Conservation (phyloP, 2,113 vertebrate species). For the Psilopogon haemacephalus region DNA sequence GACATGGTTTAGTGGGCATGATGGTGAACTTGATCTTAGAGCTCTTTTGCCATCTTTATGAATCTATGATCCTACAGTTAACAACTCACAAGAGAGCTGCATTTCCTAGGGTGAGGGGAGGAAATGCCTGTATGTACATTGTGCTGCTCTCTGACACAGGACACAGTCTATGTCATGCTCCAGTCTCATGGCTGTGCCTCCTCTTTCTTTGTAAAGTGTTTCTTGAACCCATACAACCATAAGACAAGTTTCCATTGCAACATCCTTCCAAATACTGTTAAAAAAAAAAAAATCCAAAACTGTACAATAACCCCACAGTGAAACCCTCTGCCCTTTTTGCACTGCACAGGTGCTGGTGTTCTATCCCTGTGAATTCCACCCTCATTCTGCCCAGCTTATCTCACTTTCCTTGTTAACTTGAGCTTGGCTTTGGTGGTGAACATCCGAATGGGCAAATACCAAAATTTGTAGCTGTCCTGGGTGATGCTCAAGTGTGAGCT, state of each 20-base stretch:
- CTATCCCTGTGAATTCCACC: neutral
- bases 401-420: neutral
- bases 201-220: neutral
- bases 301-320: accelerated
- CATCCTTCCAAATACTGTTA: neutral
- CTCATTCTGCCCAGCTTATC: neutral
- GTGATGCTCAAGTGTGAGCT: neutral
- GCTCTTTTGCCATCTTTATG: too few relatives aligned
- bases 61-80: neutral
- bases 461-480: neutral
- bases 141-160: neutral
- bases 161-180: accelerated
- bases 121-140: neutral
- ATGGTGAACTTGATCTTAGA: too few relatives aligned
- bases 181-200: neutral
- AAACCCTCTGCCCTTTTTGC: neutral
- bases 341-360: accelerated
- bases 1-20: too few relatives aligned
- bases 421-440: neutral
- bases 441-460: neutral
- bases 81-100: neutral
- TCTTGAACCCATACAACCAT: neutral
- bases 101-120: neutral
- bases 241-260: neutral
- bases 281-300: neutral